A percentile compares a stretch with the other conserved stretches of the same genome.
Conservation (phyloP, 2,888 invertebrate genomes). For the Heteromyza rotundicornis region DNA sequence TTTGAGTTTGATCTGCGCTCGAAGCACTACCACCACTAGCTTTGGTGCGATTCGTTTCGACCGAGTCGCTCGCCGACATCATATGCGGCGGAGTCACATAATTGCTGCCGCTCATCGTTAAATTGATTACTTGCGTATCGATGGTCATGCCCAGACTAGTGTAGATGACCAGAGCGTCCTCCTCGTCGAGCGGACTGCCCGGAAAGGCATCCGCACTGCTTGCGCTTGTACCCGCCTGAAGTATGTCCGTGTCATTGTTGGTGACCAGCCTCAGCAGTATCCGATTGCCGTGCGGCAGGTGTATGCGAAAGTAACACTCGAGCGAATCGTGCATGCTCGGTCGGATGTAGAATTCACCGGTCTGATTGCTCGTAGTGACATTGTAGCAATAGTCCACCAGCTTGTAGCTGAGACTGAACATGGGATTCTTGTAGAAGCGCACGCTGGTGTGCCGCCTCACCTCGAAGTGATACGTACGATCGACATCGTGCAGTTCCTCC, state of each 20-base stretch:
- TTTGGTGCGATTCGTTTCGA: too few relatives aligned
- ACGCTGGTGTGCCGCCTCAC: constrained; percentile 64
- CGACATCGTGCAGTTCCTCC: constrained; percentile 69
- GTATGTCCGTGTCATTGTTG: constrained; percentile 44
- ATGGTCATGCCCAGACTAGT: constrained; percentile 39
- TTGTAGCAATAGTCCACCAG: constrained; percentile 77
- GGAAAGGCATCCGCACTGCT: background rate
- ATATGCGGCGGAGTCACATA: constrained; percentile 7
- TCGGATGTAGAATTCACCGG: constrained; percentile 72
- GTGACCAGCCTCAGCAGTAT: constrained; percentile 67
- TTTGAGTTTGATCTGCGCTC: background rate
- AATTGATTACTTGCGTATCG: constrained; percentile 42
- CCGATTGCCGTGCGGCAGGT: constrained; percentile 74
- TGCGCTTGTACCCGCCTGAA: constrained; percentile 28
- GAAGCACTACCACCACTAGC: too few relatives aligned
- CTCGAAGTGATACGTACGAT: constrained; percentile 70
- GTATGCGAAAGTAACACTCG: constrained; percentile 73
- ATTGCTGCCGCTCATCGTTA: constrained; percentile 37
- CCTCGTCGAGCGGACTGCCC: constrained; percentile 5
- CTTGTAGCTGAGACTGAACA: constrained; percentile 72
- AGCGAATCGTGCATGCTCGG: constrained; percentile 65
- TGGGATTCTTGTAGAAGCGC: constrained; percentile 69
- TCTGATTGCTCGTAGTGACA: constrained; percentile 69
- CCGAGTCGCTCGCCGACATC: background rate
- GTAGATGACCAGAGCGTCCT: constrained; percentile 29